Evolutionary conservation across 2,797 vertebrate genomes (phyloP), one percentile per base, ranked within the genome.

Genomic region (Typhlichthys eigenmanni): DNA sequence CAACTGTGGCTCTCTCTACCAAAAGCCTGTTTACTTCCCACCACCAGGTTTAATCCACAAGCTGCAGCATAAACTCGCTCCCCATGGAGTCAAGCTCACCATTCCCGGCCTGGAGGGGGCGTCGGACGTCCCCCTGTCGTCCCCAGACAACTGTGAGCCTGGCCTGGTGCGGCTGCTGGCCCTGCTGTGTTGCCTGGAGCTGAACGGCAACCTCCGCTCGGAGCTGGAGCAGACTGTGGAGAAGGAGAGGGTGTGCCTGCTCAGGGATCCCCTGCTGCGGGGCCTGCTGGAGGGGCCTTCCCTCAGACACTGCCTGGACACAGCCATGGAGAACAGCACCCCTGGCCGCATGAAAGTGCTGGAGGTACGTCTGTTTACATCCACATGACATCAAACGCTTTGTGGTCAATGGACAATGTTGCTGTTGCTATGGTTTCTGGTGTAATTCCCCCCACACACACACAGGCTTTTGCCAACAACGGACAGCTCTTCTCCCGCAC

Each of bases 161-260:
- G 86, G 93, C 12, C 91, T 99, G 59, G 74, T 90, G 5, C 89
- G 91, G 14, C 89, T 99, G 55, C 90, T 99, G 13, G 55, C 87
- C 0, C 88, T 94, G 10, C 93, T 97, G 48, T 96, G 95, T 43
- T 76, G 8, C n/a, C 84, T 96, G 55, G 95, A 98, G 80, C 87
- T 97, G 24, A 98, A 98, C 0, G 97, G 98, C 13, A 98, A 96
- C 85, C 89, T 96, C 9, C 89, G 73, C 17, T 94, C 93, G 4
- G 96, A 97, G 67, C 88, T 98, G 75, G 85, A 94, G n/a, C 93
- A 94, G 78, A 88, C 89, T 0, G 92, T 98, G 55, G 83, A 89
- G 66, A 91, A 78, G 62, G 95, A 98, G 79, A 89, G 87, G 64
- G 71, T 58, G 10, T 94, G 94, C 72, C 90, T 99, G 64, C 85